Evolutionary conservation across 1,140 invertebrate genomes (phyloP).

Genomic region (Bombyx mandarina): DNA sequence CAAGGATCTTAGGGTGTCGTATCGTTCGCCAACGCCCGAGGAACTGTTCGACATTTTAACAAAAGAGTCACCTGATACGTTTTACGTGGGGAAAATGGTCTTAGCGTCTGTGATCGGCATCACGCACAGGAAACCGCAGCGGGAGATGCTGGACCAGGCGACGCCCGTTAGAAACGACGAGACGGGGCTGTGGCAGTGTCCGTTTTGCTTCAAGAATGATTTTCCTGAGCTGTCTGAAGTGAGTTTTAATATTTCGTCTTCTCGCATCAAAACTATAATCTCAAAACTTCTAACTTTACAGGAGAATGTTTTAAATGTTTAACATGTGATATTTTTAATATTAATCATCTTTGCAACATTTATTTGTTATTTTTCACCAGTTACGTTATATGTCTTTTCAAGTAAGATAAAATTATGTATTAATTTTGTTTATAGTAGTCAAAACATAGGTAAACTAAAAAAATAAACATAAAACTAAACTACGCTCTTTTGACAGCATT

Average conservation of each 20-base stretch:
- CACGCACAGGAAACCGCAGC: conserved; percentile 89
- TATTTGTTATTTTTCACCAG: too few relatives aligned
- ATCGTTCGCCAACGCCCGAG: conserved; percentile 84
- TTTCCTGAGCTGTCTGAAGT: conserved; percentile 95
- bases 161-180: conserved; percentile 96
- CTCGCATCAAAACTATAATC: neutral
- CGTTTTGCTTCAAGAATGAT: conserved; percentile 96
- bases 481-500: too few relatives aligned
- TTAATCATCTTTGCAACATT: too few relatives aligned
- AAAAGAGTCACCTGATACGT: conserved; percentile 96
- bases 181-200: conserved; percentile 96
- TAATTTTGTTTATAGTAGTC: too few relatives aligned
- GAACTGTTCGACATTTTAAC: conserved; percentile 96
- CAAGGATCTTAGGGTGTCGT: conserved; percentile 91
- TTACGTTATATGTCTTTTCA: too few relatives aligned
- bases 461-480: too few relatives aligned
- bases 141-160: conserved; percentile 94
- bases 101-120: conserved; percentile 83
- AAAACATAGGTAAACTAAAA: too few relatives aligned
- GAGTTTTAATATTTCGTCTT: conserved; percentile 10
- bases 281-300: too few relatives aligned
- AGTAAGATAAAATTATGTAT: too few relatives aligned
- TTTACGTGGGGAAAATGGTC: conserved; percentile 92
- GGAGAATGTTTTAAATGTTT: too few relatives aligned
- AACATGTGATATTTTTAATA: too few relatives aligned